Percentiles rank a stretch among this genome's conserved stretches.
Evolutionary conservation across 1,140 invertebrate genomes (phyloP).

Genomic region (Ditylenchus dipsaci): DNA sequence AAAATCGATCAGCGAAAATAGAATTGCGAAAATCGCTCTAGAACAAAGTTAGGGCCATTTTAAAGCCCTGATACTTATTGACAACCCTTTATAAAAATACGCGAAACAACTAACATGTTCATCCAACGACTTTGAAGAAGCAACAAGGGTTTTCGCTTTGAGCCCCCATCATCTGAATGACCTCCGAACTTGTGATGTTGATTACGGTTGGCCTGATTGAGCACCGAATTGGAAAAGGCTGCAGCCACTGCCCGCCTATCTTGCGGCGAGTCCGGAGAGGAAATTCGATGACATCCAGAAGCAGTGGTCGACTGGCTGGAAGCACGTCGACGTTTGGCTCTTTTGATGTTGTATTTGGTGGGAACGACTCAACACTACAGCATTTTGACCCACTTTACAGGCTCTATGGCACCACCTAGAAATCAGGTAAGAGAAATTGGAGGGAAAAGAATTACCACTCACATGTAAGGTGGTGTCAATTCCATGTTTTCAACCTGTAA

Average conservation of each 20-base stretch:
- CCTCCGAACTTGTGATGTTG: neutral
- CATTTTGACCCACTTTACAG: constrained; percentile 67
- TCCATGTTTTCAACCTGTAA: constrained; percentile 46
- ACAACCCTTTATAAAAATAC: neutral
- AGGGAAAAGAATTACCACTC: too few species aligned
- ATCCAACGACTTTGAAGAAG: constrained; percentile 36
- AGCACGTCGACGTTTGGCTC: constrained; percentile 1
- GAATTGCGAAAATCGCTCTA: too few species aligned
- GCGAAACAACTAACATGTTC: constrained; percentile 15
- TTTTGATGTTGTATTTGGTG: constrained; percentile 24
- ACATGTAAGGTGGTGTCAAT: constrained; percentile 68
- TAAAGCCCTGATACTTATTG: too few species aligned
- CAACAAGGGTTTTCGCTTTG: constrained; percentile 22
- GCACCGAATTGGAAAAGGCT: constrained; percentile 20
- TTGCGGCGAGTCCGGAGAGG: constrained; percentile 27
- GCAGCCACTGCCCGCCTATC: constrained; percentile 31
- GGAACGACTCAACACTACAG: constrained; percentile 35
- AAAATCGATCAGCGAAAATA: too few species aligned
- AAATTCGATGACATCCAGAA: constrained; percentile 19
- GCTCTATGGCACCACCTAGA: constrained; percentile 78
- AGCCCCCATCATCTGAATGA: neutral
- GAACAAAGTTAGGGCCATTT: too few species aligned
- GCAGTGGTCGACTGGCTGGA: constrained; percentile 7
- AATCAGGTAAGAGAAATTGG: too few species aligned
- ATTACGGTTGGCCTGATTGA: neutral